Evolutionary conservation across 1,140 invertebrate genomes (phyloP).

Genomic region (Drosophila rufa): DNA sequence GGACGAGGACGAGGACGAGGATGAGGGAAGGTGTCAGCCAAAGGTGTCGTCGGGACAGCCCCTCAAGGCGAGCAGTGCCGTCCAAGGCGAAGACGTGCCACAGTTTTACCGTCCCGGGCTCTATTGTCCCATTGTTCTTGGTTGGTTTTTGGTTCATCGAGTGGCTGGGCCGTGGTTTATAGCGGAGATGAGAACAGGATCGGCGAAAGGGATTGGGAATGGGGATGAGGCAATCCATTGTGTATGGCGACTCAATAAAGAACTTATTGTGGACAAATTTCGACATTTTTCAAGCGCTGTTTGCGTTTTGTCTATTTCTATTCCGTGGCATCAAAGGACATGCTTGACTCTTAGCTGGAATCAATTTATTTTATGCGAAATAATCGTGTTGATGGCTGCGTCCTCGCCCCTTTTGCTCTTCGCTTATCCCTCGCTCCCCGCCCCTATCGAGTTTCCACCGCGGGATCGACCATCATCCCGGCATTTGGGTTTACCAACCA

Average conservation of each 20-base stretch:
- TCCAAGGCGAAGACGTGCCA: conserved; percentile 68
- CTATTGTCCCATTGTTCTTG: conserved; percentile 56
- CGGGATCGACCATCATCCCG: conserved; percentile 24
- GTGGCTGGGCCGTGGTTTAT: conserved; percentile 73
- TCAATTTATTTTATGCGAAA: conserved; percentile 85
- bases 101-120: conserved; percentile 56
- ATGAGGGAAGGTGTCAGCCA: conserved; percentile 72
- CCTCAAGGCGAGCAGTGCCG: conserved; percentile 16
- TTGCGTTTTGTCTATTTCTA: conserved; percentile 60
- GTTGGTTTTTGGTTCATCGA: conserved; percentile 63
- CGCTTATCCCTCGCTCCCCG: conserved; percentile 36
- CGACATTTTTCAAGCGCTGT: conserved; percentile 77
- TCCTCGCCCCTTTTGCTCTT: conserved; percentile 77
- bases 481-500: conserved; percentile 49
- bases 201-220: conserved; percentile 1
- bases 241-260: conserved; percentile 78
- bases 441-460: conserved; percentile 27
- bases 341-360: conserved; percentile 84
- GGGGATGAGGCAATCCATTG: conserved; percentile 68
- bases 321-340: conserved; percentile 61
- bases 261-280: conserved; percentile 84
- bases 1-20: conserved; percentile 7
- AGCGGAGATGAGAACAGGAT: conserved; percentile 41
- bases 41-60: conserved; percentile 72
- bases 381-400: conserved; percentile 85